Evolutionary conservation across 2,888 invertebrate genomes (phyloP), one percentile per base, ranked within the genome.

Genomic region (Baccha elongata): DNA sequence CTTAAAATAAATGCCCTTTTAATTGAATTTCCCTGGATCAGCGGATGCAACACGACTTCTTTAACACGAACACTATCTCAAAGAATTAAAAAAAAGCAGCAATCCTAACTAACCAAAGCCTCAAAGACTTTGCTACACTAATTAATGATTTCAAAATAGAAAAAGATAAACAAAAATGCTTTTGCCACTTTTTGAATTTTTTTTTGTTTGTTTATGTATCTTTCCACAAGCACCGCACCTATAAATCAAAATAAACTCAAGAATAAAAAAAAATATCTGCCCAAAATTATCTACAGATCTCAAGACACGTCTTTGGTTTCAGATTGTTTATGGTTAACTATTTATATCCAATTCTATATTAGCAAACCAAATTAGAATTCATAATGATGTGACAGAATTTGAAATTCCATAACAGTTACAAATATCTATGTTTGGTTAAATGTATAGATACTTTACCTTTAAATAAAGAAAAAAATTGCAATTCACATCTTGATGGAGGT

Each of bases 241-340:
- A 80, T 69, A 60, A 74, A 80, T 80, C 74, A 69, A 74, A 74
- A 68, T 58, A 69, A 69, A 50, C 58, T 64, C 50, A 53, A 55
- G 21, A 55, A 50, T 13, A 46, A 23, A 2, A 46, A 23, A 17
- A 13, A 46, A 29, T 50, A 48, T 64, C 53, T 53, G 37, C 46
- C 32, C 46, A 67, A 60, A 67, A 50, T 32, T 42, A 42, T 55
- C 60, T 62, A 13, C 17, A 29, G 15, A 60, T 71, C 71, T 62
- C 21, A 35, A 52, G 62, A 29, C 37, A 21, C 42, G 10, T 21
- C 71, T 50, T 55, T 35, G 40, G 19, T 21, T 21, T 21, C 23
- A 40, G 26, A 52, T 50, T 40, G 58, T 58, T 69, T 48, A 23
- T 55, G 37, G 19, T 32, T 37, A 40, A n/a, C n/a, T n/a, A n/a